Conservation (phyloP, 2,113 vertebrate genomes). For the Tragelaphus imberbis region DNA sequence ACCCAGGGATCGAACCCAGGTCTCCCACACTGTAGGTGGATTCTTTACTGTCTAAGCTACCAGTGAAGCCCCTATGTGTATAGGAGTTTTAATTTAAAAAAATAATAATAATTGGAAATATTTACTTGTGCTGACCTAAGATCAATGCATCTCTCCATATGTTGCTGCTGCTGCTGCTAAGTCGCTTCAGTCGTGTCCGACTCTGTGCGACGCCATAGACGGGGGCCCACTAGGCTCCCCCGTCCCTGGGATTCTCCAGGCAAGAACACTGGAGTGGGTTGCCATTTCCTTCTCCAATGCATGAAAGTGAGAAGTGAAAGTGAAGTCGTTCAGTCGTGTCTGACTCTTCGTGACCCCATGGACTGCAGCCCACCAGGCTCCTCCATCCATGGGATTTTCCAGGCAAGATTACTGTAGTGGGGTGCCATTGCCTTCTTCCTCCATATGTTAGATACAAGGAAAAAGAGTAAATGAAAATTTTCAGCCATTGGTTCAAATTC, state of each 20-base stretch:
- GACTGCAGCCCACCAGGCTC: too few relatives aligned
- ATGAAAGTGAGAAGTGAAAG: too few relatives aligned
- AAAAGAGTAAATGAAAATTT: not conserved
- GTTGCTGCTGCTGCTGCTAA: too few relatives aligned
- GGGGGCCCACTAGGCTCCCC: too few relatives aligned
- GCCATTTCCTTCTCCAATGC: not conserved
- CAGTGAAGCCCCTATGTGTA: not conserved
- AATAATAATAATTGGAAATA: not conserved
- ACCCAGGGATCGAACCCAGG: not conserved
- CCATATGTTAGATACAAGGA: not conserved
- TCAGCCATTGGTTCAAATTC: not conserved
- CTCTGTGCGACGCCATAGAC: too few relatives aligned
- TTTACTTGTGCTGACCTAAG: not conserved
- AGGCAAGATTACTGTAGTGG: too few relatives aligned
- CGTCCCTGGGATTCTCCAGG: not conserved
- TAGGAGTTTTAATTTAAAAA: not conserved
- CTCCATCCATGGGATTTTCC: too few relatives aligned
- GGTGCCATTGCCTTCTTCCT: too few relatives aligned
- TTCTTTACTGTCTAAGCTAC: not conserved
- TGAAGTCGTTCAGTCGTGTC: too few relatives aligned
- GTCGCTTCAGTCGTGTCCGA: too few relatives aligned
- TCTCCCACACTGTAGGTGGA: not conserved
- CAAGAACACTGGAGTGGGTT: not conserved
- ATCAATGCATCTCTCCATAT: not conserved
- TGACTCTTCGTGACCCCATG: too few relatives aligned